phyloP scores from a whole-genome alignment of 2,797 vertebrate genomes.

The Natrix natrix region DNA sequence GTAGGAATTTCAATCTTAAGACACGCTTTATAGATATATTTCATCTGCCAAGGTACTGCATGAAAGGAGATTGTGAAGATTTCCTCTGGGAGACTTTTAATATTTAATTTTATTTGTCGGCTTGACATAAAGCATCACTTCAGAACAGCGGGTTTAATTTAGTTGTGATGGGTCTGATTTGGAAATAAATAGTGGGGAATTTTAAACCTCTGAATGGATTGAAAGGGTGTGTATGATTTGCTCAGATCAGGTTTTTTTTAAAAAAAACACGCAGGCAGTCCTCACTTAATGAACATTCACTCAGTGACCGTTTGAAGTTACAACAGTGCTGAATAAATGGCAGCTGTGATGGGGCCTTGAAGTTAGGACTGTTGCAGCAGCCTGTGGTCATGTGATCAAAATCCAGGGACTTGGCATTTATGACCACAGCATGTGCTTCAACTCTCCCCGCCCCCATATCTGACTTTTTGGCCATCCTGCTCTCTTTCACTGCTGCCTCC shows the following conservation, averaged over 20 bases:
- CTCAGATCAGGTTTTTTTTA: background rate
- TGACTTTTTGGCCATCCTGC: background rate
- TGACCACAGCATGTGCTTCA: background rate
- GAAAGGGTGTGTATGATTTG: background rate
- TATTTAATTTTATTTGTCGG: background rate
- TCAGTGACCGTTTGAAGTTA: background rate
- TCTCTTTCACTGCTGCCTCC: background rate
- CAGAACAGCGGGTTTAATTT: background rate
- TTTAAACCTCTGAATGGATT: background rate
- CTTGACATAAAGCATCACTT: background rate
- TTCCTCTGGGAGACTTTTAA: background rate
- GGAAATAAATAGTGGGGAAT: background rate
- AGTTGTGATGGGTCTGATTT: slow-evolving; percentile 17
- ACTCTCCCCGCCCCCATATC: background rate
- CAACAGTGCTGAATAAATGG: background rate
- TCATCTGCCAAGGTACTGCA: background rate
- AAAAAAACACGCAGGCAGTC: background rate
- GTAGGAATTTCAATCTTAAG: background rate
- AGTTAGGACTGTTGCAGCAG: background rate
- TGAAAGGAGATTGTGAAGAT: background rate
- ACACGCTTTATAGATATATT: background rate
- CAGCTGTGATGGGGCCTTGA: background rate
- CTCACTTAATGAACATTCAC: background rate
- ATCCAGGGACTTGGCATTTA: background rate
- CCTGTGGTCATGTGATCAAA: background rate